Percentiles rank a stretch among this genome's conserved stretches.
Evolutionary conservation across 2,113 vertebrate species (phyloP).

Genomic region (Gopherus evgoodei): DNA sequence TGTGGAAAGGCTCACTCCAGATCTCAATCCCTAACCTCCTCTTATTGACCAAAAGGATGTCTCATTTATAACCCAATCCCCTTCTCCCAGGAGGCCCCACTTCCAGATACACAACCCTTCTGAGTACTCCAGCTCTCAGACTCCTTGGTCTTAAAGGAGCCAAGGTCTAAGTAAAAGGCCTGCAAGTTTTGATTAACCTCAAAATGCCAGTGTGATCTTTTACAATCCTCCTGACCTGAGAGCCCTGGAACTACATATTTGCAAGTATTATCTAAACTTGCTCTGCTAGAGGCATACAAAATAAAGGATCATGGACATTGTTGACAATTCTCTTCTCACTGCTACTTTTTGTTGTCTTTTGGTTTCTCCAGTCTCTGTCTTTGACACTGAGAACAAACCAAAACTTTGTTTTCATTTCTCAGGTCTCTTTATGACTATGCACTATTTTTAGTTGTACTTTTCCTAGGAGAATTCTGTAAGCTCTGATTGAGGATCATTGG

Average conservation of each 20-base stretch:
- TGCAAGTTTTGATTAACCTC: background rate
- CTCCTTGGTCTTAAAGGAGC: background rate
- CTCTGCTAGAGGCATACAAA: background rate
- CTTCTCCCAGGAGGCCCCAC: background rate
- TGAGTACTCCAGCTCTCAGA: background rate
- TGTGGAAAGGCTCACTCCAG: background rate
- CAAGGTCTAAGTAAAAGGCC: background rate
- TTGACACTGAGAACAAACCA: background rate
- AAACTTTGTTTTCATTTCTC: background rate
- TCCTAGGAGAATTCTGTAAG: background rate
- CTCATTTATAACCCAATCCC: background rate
- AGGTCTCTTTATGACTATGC: background rate
- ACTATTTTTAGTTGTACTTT: background rate
- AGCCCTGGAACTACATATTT: background rate
- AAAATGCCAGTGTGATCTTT: background rate
- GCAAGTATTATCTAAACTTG: background rate
- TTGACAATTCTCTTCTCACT: background rate
- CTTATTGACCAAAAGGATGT: background rate
- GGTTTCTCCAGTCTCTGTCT: background rate
- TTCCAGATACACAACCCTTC: background rate
- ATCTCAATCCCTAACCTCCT: background rate
- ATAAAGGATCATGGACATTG: background rate
- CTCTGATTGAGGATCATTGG: background rate
- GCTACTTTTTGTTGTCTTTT: background rate
- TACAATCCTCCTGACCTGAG: background rate